phyloP scores from a whole-genome alignment of 1,140 invertebrate genomes.

The Drosophila lacteicornis region DNA sequence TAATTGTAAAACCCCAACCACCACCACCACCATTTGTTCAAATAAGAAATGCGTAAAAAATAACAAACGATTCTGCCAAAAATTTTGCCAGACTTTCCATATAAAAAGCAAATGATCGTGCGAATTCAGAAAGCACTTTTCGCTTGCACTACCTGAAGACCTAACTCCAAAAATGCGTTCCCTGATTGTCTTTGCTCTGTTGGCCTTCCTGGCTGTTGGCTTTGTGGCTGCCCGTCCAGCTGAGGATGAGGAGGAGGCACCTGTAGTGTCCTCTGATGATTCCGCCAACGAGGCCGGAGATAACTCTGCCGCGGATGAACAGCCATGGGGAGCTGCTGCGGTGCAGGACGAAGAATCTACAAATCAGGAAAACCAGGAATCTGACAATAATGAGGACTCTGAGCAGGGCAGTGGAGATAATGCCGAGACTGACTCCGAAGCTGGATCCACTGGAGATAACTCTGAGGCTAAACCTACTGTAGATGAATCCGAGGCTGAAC shows the following conservation, averaged over 20 bases:
- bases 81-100: constrained; percentile 5
- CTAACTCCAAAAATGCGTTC: constrained; percentile 26
- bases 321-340: constrained; percentile 10
- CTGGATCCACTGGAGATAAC: neutral
- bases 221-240: constrained; percentile 29
- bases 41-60: constrained; percentile 25
- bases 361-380: neutral
- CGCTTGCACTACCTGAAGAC: neutral
- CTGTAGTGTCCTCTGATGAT: constrained; percentile 6
- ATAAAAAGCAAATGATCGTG: constrained; percentile 18
- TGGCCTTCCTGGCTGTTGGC: constrained; percentile 31
- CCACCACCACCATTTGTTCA: constrained; percentile 26
- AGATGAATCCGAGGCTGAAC: neutral
- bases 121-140: constrained; percentile 13
- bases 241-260: constrained; percentile 19
- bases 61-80: constrained; percentile 4
- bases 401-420: neutral
- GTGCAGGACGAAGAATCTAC: neutral
- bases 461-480: neutral
- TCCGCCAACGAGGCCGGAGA: neutral
- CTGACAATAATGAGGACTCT: neutral
- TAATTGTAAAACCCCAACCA: constrained; percentile 1
- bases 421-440: neutral
- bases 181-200: constrained; percentile 14
- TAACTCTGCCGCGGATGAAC: neutral